These are phyloP conservation scores for Amazona vittata DNA, from an alignment of 2,113 vertebrate species.

Conservation along the genomic window DNA sequence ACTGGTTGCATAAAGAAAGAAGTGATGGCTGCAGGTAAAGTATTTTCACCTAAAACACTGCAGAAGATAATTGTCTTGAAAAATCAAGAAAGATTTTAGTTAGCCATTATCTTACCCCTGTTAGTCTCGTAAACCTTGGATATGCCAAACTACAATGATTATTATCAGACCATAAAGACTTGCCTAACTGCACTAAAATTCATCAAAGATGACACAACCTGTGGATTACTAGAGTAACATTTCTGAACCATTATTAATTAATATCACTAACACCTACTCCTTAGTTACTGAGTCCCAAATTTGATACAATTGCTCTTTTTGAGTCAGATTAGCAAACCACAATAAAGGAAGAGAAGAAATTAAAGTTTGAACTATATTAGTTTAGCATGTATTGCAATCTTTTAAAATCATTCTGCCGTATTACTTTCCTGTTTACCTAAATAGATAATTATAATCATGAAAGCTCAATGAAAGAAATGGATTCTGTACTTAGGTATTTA, in stretches of 20 bases:
- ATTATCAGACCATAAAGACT: slow-evolving; percentile 12
- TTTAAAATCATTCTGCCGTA: slow-evolving; percentile 40
- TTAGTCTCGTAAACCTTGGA: slow-evolving; percentile 5
- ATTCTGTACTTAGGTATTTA: background rate
- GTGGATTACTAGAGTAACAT: slow-evolving; percentile 10
- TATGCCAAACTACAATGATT: background rate
- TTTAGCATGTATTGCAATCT: slow-evolving; percentile 51
- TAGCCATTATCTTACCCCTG: background rate
- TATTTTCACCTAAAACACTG: background rate
- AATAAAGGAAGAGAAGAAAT: slow-evolving; percentile 64
- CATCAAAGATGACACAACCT: slow-evolving; percentile 1
- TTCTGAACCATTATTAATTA: slow-evolving; percentile 44
- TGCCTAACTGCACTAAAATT: background rate
- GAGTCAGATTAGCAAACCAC: slow-evolving; percentile 48
- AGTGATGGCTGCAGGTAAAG: background rate
- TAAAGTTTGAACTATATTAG: slow-evolving; percentile 58
- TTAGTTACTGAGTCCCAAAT: slow-evolving; percentile 35
- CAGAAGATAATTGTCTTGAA: background rate
- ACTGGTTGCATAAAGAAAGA: background rate
- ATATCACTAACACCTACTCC: background rate
- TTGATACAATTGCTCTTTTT: slow-evolving; percentile 35
- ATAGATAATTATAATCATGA: background rate
- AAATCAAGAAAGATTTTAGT: slow-evolving; percentile 9
- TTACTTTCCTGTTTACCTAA: background rate
- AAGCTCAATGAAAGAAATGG: background rate